Evolutionary conservation across 1,140 invertebrate genomes (phyloP), one percentile per base, ranked within the genome.

Genomic region (Drosophila yakuba): DNA sequence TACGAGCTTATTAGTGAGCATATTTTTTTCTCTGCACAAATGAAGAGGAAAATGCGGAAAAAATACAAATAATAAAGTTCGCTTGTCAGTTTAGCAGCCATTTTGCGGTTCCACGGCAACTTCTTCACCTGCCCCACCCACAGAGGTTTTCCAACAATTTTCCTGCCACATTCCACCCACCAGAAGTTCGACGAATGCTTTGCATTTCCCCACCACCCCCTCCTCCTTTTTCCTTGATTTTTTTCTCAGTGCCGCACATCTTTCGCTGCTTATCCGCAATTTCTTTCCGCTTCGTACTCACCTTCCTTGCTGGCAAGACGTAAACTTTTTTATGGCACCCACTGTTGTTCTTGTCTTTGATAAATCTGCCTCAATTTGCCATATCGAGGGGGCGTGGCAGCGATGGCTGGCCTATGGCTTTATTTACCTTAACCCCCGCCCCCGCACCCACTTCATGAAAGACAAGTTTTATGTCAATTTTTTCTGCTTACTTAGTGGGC

Each of bases 31-130:
- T 14, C 38, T 63, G 60, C 14, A 68, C 14, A 72, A 58, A 68
- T 68, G 23, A 59, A 58, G 39, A 55, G 32, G 20, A 28, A 67
- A 56, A n/a, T 15, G 45, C 20, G 17, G n/a, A 59, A 60, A 17
- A 54, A 67, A 73, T 74, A 71, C 66, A 89, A 86, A 85, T 91
- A 90, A 91, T 90, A 91, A 91, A 91, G 90, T 91, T 91, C 90
- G 90, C 78, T 91, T 91, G 90, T 91, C 90, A 91, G 90, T 91
- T 91, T 91, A 91, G 90, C 90, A 91, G 90, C 90, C 90, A 91
- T 91, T 91, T 91, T 91, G 90, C 90, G 90, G 90, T 90, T 90
- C 77, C 79, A 83, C 78, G 63, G 63, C 51, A 60, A 71, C 56
- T 71, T 55, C 52, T 20, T 39, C 75, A 57, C 56, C 56, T 61